Base-by-base conservation (phyloP, 2,797 vertebrate species). In the Corythornis leucogaster region DNA sequence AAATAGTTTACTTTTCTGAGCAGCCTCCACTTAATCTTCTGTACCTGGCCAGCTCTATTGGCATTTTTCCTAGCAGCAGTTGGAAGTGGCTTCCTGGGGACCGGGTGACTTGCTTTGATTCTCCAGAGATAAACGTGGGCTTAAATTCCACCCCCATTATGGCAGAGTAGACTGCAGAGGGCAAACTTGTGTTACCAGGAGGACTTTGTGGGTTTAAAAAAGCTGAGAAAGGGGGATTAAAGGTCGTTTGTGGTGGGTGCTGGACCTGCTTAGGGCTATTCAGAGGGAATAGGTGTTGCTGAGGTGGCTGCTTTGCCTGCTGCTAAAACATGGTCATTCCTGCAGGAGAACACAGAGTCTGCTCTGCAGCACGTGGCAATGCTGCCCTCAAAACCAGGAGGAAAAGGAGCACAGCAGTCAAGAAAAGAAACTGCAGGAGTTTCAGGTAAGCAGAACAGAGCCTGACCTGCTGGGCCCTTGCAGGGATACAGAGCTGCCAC, bases 271-370 rank as follows among this genome's bases (percentile, higher is more conserved):
- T 57, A 26, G 66, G 28, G 11, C 19, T 9, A 7, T 54, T 33
- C 48, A 48, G 57, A 51, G 68, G 43, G 40, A 58, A 15, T 33
- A 1, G 1, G 1, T 48, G 0, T 17, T 71, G 43, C 21, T 74
- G 59, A 71, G 42, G 55, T 14, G 42, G 22, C 26, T 78, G 42
- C 21, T 46, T 62, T 75, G 57, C 61, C 46, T 8, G 1, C 38
- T 63, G 57, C 63, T 79, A 85, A 58, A 50, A 15, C 0, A 0
- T 3, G 54, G 59, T 61, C 2, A 0, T 61, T 76, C 26, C 79
- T 2, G 1, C 35, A 61, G 81, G 82, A 63, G 54, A 63, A 58
- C 1, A 0, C 38, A 21, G 40, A 18, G 20, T 15, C 51, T 14
- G 35, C 48, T 77, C 54, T 45, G 54, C 54, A 77, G 42, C 19